Evolutionary conservation across 2,113 vertebrate species (phyloP).

Genomic region (Carollia perspicillata): DNA sequence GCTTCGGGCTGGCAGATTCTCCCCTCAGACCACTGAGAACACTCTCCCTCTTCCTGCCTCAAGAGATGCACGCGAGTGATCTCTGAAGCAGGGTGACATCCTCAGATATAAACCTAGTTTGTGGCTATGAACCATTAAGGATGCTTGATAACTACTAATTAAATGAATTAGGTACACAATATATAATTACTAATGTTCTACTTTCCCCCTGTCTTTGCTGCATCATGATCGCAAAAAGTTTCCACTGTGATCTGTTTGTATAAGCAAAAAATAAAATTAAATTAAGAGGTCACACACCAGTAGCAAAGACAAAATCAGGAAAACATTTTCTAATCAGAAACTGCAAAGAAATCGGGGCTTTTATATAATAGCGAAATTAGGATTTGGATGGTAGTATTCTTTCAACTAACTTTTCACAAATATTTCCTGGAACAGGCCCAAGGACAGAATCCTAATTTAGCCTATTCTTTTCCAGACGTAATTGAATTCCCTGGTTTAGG

Average conservation of each 20-base stretch:
- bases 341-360: constrained; percentile 57
- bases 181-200: background rate
- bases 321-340: constrained; percentile 76
- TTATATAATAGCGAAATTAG: constrained; percentile 79
- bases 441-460: constrained; percentile 77
- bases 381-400: constrained; percentile 78
- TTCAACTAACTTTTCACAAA: constrained; percentile 81
- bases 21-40: background rate
- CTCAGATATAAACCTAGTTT: background rate
- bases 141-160: constrained; percentile 23
- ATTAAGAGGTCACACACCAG: constrained; percentile 71
- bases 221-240: constrained; percentile 49
- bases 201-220: background rate
- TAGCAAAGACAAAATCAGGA: constrained; percentile 67
- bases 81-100: background rate
- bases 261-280: constrained; percentile 73
- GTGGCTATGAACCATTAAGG: background rate
- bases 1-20: background rate
- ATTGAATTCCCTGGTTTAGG: constrained; percentile 79
- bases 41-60: background rate
- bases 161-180: background rate
- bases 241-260: constrained; percentile 51
- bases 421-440: constrained; percentile 80
- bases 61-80: background rate
- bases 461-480: constrained; percentile 75